These are phyloP conservation scores for Apamea sordens DNA, from an alignment of 2,888 invertebrate species.

Conservation along the genomic window DNA sequence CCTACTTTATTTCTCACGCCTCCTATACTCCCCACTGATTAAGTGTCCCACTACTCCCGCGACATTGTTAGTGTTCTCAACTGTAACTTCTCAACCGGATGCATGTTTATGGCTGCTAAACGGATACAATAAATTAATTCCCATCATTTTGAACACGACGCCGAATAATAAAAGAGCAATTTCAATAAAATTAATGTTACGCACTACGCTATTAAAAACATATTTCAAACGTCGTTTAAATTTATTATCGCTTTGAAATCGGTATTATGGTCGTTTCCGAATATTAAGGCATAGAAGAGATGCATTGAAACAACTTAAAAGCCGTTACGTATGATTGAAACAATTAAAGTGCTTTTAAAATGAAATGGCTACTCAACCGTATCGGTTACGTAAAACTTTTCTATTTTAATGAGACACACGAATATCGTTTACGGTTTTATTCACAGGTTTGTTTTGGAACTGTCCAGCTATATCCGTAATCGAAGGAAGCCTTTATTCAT, in stretches of 20 bases:
- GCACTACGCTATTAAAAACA: slow-evolving; percentile 52
- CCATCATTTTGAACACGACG: slow-evolving; percentile 11
- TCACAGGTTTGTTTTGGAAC: background rate
- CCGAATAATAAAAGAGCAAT: slow-evolving; percentile 48
- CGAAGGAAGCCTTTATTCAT: background rate
- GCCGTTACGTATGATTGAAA: slow-evolving; percentile 45
- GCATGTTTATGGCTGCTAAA: slow-evolving; percentile 31
- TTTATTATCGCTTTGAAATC: slow-evolving; percentile 54
- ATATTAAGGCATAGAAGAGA: slow-evolving; percentile 48
- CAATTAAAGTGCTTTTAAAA: slow-evolving; percentile 43
- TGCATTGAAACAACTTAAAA: slow-evolving; percentile 39
- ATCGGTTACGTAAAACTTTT: slow-evolving; percentile 10
- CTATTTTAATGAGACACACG: background rate
- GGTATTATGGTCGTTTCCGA: slow-evolving; percentile 42
- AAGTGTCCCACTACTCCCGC: slow-evolving; percentile 54
- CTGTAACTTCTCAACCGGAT: slow-evolving; percentile 26
- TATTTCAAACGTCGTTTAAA: slow-evolving; percentile 49
- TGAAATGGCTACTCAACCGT: slow-evolving; percentile 33
- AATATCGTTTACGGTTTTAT: slow-evolving; percentile 1
- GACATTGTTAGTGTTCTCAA: slow-evolving; percentile 32
- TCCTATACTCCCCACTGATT: slow-evolving; percentile 66
- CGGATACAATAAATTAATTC: slow-evolving; percentile 38
- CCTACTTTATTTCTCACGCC: slow-evolving; percentile 70
- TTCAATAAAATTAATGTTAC: slow-evolving; percentile 53
- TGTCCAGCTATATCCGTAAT: background rate